Evolutionary conservation across 2,113 vertebrate genomes (phyloP).

Genomic region (Sinocyclocheilus anshuiensis): DNA sequence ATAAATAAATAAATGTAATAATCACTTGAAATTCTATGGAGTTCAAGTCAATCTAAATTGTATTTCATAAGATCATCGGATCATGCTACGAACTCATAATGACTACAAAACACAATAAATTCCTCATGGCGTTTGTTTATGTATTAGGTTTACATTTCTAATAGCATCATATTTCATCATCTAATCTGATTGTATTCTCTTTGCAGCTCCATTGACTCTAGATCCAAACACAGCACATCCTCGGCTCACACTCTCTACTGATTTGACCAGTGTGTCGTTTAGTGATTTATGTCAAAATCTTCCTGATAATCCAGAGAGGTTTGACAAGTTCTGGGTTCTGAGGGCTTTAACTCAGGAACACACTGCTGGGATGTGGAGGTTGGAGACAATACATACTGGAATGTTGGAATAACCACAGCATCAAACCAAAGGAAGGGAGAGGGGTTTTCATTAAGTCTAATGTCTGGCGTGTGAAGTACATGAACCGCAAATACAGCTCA

Average conservation of each 20-base stretch:
- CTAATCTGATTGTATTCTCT: background rate
- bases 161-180: background rate
- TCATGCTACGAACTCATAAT: background rate
- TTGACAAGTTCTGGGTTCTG: too few species aligned
- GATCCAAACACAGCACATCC: background rate
- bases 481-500: too few species aligned
- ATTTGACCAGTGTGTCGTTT: background rate
- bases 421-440: too few species aligned
- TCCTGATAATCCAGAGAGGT: too few species aligned
- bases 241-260: background rate
- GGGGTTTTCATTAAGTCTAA: too few species aligned
- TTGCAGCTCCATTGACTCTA: too few species aligned
- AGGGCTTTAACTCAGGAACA: too few species aligned
- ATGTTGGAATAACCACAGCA: too few species aligned
- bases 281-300: background rate
- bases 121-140: background rate
- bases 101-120: background rate
- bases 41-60: background rate
- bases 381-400: too few species aligned
- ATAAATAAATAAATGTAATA: background rate
- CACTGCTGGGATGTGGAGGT: too few species aligned
- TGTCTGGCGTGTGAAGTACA: too few species aligned
- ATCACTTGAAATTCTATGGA: background rate
- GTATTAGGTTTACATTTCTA: background rate
- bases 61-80: background rate